These are phyloP conservation scores for Saturnia japonica DNA, from an alignment of 2,888 invertebrate genomes.

Conservation along the genomic window DNA sequence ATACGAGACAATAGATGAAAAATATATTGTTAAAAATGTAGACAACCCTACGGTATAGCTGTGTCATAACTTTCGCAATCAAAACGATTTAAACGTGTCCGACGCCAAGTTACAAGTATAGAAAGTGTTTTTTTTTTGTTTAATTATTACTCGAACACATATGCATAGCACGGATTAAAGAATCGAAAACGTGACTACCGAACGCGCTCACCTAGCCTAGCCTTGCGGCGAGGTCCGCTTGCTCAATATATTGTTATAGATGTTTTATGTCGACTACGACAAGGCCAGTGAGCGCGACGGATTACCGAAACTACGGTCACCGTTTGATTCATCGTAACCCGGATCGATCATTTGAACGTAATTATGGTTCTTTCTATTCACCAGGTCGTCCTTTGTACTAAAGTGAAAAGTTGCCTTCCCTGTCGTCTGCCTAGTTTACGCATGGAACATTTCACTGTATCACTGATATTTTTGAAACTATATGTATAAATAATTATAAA, in stretches of 20 bases:
- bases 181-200: constrained; percentile 41
- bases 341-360: not conserved
- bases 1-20: not conserved
- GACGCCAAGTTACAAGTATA: constrained; percentile 36
- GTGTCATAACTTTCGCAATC: constrained; percentile 46
- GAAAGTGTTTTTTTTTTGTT: constrained; percentile 50
- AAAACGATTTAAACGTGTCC: constrained; percentile 38
- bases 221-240: constrained; percentile 42
- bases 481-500: no score
- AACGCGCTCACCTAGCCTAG: constrained; percentile 30
- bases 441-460: no score
- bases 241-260: constrained; percentile 47
- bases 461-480: no score
- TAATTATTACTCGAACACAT: constrained; percentile 25
- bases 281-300: constrained; percentile 43
- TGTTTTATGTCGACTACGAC: constrained; percentile 32
- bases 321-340: not conserved
- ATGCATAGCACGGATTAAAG: constrained; percentile 50
- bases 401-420: no score
- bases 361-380: not conserved
- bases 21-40: not conserved
- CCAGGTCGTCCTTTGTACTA: no score
- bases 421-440: no score
- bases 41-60: constrained; percentile 29
- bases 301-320: constrained; percentile 16